Evolutionary conservation across 2,797 vertebrate species (phyloP).

Genomic region (Aphelocoma californica): DNA sequence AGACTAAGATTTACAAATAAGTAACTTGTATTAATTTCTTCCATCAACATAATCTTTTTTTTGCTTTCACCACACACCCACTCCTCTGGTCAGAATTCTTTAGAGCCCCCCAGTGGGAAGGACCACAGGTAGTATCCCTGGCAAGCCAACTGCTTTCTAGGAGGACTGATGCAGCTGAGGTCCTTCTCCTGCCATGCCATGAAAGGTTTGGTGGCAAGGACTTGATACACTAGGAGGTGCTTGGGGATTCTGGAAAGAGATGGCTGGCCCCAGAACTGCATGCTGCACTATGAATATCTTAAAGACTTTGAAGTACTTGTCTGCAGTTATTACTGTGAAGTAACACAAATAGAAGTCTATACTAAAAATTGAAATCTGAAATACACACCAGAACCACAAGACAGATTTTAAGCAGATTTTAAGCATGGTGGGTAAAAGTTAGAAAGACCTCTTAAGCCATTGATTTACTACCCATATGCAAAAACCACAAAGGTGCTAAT

Average conservation of each 20-base stretch:
- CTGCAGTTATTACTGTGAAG: neutral
- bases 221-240: neutral
- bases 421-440: neutral
- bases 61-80: accelerated
- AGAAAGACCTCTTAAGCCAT: neutral
- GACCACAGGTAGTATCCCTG: neutral
- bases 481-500: neutral
- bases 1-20: neutral
- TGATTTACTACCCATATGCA: neutral
- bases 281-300: neutral
- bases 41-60: neutral
- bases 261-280: neutral
- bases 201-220: neutral
- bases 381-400: neutral
- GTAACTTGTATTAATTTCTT: neutral
- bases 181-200: neutral
- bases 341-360: neutral
- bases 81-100: neutral
- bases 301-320: neutral
- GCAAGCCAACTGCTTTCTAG: neutral
- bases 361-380: neutral
- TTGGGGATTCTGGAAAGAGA: neutral
- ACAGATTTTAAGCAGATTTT: neutral
- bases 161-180: neutral
- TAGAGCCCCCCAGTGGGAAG: neutral